These are phyloP conservation scores for Neoarius graeffei DNA, from an alignment of 2,113 vertebrate species.

Conservation along the genomic window DNA sequence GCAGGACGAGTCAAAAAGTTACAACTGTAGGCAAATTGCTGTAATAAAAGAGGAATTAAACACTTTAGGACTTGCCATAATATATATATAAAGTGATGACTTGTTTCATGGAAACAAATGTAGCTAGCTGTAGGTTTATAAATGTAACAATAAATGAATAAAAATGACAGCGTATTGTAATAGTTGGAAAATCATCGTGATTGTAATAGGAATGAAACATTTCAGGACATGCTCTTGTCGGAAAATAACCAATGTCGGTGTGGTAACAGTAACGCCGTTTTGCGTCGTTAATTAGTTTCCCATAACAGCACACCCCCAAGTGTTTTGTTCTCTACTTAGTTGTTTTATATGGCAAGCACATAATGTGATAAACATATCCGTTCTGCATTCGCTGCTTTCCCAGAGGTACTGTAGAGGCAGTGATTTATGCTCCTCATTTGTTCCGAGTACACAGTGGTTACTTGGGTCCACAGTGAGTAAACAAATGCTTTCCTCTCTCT, in stretches of 20 bases:
- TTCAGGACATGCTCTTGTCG: neutral
- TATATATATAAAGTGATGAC: neutral
- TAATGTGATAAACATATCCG: slow-evolving; percentile 26
- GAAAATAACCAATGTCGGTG: neutral
- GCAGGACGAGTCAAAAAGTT: neutral
- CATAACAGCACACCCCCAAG: neutral
- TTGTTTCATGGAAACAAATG: neutral
- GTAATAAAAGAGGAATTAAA: neutral
- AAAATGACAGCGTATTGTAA: neutral
- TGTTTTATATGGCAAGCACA: neutral
- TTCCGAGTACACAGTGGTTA: slow-evolving; percentile 5
- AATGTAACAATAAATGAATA: neutral
- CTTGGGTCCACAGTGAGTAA: neutral
- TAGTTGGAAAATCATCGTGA: neutral
- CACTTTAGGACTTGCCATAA: neutral
- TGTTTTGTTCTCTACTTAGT: neutral
- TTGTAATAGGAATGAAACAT: neutral
- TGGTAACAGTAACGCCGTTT: neutral
- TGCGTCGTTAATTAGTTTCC: neutral
- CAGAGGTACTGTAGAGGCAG: slow-evolving; percentile 20
- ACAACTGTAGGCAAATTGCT: neutral
- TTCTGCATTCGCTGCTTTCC: slow-evolving; percentile 1
- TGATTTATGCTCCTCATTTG: slow-evolving; percentile 50
- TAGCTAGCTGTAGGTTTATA: no score
- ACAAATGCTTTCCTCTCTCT: slow-evolving; percentile 3